These are phyloP conservation scores for Deilephila porcellus DNA, from an alignment of 2,888 invertebrate species.

Conservation along the genomic window DNA sequence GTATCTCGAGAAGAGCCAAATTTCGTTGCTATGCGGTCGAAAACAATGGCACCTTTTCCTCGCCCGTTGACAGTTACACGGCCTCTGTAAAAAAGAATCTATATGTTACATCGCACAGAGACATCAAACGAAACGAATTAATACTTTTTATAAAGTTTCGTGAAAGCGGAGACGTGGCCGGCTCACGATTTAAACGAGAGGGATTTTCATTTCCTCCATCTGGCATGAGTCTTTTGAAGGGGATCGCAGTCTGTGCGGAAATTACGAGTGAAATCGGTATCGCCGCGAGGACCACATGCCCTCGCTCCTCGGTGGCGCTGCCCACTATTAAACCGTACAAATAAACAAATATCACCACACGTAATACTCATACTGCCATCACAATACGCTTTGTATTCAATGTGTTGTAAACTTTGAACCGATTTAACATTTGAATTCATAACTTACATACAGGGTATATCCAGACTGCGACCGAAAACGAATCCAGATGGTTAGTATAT, in stretches of 20 bases:
- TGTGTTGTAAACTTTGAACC: background rate
- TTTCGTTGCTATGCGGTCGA: slow-evolving; percentile 95
- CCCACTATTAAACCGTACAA: slow-evolving; percentile 4
- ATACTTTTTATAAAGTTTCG: slow-evolving; percentile 25
- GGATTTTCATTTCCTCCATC: slow-evolving; percentile 70
- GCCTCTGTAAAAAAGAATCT: slow-evolving; percentile 87
- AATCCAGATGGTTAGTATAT: no score
- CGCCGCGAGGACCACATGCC: slow-evolving; percentile 53
- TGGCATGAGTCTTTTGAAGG: slow-evolving; percentile 63
- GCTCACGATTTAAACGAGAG: slow-evolving; percentile 69
- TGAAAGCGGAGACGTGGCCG: slow-evolving; percentile 57
- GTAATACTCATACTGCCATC: background rate
- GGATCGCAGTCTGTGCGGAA: slow-evolving; percentile 65
- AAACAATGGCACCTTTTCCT: slow-evolving; percentile 96
- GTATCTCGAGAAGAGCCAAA: slow-evolving; percentile 98
- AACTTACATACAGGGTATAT: background rate
- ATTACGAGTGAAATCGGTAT: slow-evolving; percentile 72
- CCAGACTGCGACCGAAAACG: no score
- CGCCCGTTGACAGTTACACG: slow-evolving; percentile 96
- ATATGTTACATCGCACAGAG: slow-evolving; percentile 20
- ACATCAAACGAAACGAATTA: slow-evolving; percentile 15
- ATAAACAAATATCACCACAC: background rate
- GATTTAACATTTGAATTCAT: background rate
- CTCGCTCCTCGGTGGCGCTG: background rate
- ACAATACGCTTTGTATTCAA: background rate